These are phyloP conservation scores for Acrocephalus arundinaceus DNA, from an alignment of 2,113 vertebrate genomes.

Conservation along the genomic window DNA sequence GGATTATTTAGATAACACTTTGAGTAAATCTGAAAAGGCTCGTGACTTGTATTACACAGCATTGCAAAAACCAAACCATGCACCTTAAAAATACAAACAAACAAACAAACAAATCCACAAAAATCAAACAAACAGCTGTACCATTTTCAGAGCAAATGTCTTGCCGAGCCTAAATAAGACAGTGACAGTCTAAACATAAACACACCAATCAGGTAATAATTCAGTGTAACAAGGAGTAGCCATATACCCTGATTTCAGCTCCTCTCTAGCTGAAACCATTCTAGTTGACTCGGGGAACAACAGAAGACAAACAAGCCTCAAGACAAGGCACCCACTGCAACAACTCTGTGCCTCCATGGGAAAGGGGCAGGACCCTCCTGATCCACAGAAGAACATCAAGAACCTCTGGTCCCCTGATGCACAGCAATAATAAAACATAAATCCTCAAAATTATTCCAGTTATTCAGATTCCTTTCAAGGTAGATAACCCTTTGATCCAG, in stretches of 20 bases:
- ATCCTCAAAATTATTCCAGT: background rate
- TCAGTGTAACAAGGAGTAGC: rapidly evolving
- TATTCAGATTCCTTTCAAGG: background rate
- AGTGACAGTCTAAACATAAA: background rate
- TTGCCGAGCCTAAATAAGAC: background rate
- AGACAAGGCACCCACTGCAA: background rate
- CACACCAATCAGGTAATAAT: background rate
- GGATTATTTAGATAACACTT: background rate
- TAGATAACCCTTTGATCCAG: background rate
- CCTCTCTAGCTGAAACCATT: background rate
- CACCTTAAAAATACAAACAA: background rate
- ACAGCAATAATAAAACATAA: background rate
- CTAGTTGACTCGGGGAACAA: background rate
- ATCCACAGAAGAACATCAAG: background rate
- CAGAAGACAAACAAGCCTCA: background rate
- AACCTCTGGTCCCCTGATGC: background rate
- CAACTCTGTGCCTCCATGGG: background rate
- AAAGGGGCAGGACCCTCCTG: background rate
- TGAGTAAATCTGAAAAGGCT: background rate
- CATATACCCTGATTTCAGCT: background rate
- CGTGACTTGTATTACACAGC: background rate
- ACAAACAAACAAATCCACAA: background rate
- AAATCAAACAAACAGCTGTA: background rate
- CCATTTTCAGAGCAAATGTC: background rate
- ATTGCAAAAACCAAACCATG: background rate